Base-by-base conservation (phyloP, 2,888 invertebrate genomes). In the Branchellion lobata region DNA sequence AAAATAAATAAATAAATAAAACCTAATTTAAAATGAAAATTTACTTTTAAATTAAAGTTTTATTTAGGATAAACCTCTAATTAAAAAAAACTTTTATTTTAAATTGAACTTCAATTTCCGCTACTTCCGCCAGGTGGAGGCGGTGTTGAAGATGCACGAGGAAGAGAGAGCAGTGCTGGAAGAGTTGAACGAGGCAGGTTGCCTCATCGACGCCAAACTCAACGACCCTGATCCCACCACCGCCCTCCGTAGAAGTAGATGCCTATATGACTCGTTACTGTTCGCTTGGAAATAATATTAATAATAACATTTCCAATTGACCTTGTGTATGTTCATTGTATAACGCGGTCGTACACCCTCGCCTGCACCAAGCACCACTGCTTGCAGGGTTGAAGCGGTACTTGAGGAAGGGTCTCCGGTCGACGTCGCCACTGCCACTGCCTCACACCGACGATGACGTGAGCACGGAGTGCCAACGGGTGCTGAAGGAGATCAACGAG, bases 371-470 rank as follows among this genome's bases (percentile, higher is more conserved):
- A n/a, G n/a, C n/a, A n/a, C n/a, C n/a, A n/a, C n/a, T n/a, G n/a
- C n/a, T n/a, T n/a, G n/a, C n/a, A 77, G 77, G 65, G 53, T n/a
- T 77, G 31, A 77, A 61, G 27, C 57, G 77, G 34, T 65, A 65
- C 27, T 27, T 77, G 8, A 77, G 33, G 65, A 77, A 65, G 61
- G 77, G 77, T 24, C 31, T 77, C 18, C 27, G 77, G 61, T 77
- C 77, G 11, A 33, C 77, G 1, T 77, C 77, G 0, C 77, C 77
- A 34, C 27, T 77, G 40, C 29, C 77, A 27, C 18, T 77, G 11
- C 11, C 77, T 24, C n/a, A n/a, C 18, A 77, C 47, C 14, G 53
- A 77, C 36, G 40, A 31, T 29, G 77, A 34, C 14, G 31, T 24
- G 57, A 65, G 61, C 24, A 29, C 40, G 14, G 75, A 75, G 53